Evolutionary conservation across 2,113 vertebrate species (phyloP).

Genomic region (Xiphophorus maculatus): DNA sequence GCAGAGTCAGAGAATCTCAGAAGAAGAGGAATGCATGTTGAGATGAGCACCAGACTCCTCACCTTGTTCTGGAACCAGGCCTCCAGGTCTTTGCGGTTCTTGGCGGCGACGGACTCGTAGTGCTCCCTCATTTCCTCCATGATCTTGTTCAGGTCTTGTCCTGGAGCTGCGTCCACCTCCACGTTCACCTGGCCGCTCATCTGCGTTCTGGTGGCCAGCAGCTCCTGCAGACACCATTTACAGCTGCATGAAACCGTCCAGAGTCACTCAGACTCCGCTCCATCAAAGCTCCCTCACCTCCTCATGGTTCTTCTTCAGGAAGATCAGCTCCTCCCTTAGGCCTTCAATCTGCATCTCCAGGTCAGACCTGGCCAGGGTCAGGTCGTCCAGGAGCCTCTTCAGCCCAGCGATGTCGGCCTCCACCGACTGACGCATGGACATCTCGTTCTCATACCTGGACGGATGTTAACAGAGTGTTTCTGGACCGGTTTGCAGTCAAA

Average conservation of each 20-base stretch:
- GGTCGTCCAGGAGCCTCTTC: slow-evolving; percentile 76
- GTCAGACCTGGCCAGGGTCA: slow-evolving; percentile 73
- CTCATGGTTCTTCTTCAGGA: slow-evolving; percentile 77
- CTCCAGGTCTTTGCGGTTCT: slow-evolving; percentile 83
- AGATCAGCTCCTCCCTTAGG: slow-evolving; percentile 73
- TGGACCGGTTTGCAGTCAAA: background rate
- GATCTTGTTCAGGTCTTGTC: slow-evolving; percentile 62
- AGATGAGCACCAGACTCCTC: background rate
- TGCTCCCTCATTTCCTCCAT: slow-evolving; percentile 82
- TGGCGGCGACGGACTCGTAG: slow-evolving; percentile 83
- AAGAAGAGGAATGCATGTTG: too few relatives aligned
- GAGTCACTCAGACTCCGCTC: background rate
- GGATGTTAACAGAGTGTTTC: background rate
- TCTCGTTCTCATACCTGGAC: slow-evolving; percentile 79
- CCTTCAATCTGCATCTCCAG: slow-evolving; percentile 73
- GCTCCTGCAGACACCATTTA: slow-evolving; percentile 58
- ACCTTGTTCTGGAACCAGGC: slow-evolving; percentile 72
- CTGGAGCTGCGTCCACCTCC: slow-evolving; percentile 76
- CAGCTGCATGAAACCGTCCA: background rate
- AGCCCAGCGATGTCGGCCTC: slow-evolving; percentile 85
- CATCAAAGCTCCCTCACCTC: slow-evolving; percentile 53
- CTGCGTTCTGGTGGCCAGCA: slow-evolving; percentile 51
- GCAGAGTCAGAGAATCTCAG: too few relatives aligned
- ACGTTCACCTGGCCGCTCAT: slow-evolving; percentile 78
- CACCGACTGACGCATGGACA: slow-evolving; percentile 83